Conservation (phyloP, 2,888 invertebrate species). For the Trilocha varians region DNA sequence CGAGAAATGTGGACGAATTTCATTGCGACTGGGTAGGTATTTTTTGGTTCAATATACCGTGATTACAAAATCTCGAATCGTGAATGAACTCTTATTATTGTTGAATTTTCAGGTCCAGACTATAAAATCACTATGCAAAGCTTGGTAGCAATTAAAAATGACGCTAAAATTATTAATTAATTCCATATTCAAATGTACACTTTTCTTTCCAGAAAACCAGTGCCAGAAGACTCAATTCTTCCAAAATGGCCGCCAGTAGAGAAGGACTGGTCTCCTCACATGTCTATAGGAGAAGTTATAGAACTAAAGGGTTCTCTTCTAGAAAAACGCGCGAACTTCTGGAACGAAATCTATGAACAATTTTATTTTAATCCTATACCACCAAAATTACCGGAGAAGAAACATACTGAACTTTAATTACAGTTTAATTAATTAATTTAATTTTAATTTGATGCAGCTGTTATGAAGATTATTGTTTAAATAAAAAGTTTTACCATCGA, state of each 20-base stretch:
- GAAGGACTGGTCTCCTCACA: slow-evolving; percentile 18
- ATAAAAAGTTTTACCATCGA: too few species aligned
- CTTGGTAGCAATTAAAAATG: too few species aligned
- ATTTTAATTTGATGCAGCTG: too few species aligned
- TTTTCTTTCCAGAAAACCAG: slow-evolving; percentile 23
- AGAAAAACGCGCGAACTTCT: slow-evolving; percentile 19
- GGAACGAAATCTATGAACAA: slow-evolving; percentile 23
- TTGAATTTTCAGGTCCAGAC: too few species aligned
- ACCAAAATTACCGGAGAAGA: slow-evolving; percentile 2
- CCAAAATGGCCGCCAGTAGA: slow-evolving; percentile 23
- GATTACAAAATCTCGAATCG: too few species aligned
- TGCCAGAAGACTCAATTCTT: slow-evolving; percentile 19
- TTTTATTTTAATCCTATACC: slow-evolving; percentile 16
- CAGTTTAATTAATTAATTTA: slow-evolving; percentile 4
- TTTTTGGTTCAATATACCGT: too few species aligned
- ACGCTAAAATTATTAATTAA: too few species aligned
- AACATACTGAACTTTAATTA: slow-evolving; percentile 1
- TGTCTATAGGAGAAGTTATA: slow-evolving; percentile 19
- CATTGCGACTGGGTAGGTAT: neutral
- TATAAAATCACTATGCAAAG: too few species aligned
- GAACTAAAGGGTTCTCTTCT: slow-evolving; percentile 17
- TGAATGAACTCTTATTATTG: too few species aligned
- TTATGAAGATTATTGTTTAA: too few species aligned
- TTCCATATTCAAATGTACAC: too few species aligned
- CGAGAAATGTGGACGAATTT: slow-evolving; percentile 7